Conservation (phyloP, 1,140 invertebrate genomes). For the Orchestia grillus region DNA sequence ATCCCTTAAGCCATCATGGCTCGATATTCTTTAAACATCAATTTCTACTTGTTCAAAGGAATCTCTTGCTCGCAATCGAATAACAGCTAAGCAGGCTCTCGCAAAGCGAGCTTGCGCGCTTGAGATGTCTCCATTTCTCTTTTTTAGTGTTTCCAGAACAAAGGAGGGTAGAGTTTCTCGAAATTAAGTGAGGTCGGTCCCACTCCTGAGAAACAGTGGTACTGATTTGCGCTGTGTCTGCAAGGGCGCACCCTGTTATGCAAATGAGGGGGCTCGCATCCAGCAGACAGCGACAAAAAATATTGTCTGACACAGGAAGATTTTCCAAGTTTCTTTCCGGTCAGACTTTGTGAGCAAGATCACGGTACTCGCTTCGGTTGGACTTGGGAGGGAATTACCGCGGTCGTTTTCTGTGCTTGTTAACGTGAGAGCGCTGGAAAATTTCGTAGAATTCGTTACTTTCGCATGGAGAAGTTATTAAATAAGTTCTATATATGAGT, state of each 20-base stretch:
- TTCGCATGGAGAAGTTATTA: not conserved
- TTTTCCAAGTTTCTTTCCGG: not conserved
- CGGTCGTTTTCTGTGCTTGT: not conserved
- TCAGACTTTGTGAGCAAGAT: not conserved
- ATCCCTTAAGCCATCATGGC: not conserved
- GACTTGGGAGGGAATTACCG: not conserved
- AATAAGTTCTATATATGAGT: not conserved
- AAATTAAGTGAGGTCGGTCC: constrained; percentile 7
- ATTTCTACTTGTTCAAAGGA: not conserved
- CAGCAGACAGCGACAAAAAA: not conserved
- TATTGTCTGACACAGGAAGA: not conserved
- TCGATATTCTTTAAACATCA: not conserved
- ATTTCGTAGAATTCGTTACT: not conserved
- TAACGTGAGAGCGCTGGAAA: not conserved
- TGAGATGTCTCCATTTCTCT: constrained; percentile 7
- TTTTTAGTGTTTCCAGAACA: constrained; percentile 9
- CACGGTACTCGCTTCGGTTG: not conserved
- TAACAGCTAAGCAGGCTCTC: not conserved
- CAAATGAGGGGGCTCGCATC: not conserved
- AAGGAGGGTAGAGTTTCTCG: not conserved
- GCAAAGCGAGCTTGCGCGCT: not conserved
- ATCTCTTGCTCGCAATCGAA: not conserved
- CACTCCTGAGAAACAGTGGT: not conserved
- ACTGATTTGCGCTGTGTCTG: not conserved
- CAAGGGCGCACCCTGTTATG: not conserved